Evolutionary conservation across 2,113 vertebrate species (phyloP).

Genomic region (Emberiza fucata): DNA sequence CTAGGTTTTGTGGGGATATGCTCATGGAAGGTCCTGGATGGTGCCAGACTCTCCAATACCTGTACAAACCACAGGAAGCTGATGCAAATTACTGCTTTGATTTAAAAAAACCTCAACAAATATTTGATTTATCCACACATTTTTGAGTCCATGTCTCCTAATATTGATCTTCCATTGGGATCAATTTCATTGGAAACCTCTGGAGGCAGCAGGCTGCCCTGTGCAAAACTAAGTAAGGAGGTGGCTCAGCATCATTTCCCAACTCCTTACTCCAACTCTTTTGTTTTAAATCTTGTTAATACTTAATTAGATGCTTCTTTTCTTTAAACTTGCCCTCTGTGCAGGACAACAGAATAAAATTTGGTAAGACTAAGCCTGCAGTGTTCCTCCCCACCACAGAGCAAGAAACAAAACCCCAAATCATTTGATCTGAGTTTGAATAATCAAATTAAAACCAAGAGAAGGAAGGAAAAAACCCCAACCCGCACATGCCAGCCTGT

Average conservation of each 20-base stretch:
- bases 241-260: not conserved
- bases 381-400: not conserved
- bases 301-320: constrained; percentile 41
- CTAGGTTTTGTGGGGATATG: not conserved
- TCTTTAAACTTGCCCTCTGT: constrained; percentile 45
- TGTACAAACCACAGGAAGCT: not conserved
- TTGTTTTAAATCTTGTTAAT: constrained; percentile 13
- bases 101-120: not conserved
- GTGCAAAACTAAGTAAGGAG: not conserved
- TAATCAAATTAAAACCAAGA: not conserved
- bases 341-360: not conserved
- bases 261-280: not conserved
- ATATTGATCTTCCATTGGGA: not conserved
- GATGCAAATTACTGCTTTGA: not conserved
- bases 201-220: not conserved
- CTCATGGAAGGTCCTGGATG: not conserved
- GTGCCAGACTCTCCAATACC: not conserved
- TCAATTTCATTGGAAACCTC: not conserved
- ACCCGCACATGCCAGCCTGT: accelerated
- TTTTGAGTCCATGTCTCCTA: not conserved
- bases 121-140: not conserved
- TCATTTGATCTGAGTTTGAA: not conserved
- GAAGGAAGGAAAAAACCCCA: not conserved
- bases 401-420: not conserved
- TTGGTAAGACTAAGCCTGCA: accelerated